Conservation (phyloP, 2,888 invertebrate genomes). For the Pecten maximus region DNA sequence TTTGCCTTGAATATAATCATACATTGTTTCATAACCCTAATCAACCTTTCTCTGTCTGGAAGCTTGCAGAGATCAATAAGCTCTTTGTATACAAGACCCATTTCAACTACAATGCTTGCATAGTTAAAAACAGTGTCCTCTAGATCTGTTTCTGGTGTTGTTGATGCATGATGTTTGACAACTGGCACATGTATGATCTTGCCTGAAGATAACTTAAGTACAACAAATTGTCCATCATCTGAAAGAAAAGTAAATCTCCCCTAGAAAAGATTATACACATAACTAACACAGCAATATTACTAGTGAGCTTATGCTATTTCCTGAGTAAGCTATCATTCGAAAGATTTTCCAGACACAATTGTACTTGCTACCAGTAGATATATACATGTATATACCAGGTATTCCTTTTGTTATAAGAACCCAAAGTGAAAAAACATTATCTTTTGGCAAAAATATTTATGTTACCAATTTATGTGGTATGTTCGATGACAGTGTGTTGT, state of each 20-base stretch:
- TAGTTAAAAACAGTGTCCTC: neutral
- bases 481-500: too few species aligned
- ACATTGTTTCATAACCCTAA: constrained; percentile 27
- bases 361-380: too few species aligned
- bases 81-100: neutral
- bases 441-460: too few species aligned
- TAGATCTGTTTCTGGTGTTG: neutral
- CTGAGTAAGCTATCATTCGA: too few species aligned
- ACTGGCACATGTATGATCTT: neutral
- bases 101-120: neutral
- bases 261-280: too few species aligned
- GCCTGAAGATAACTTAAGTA: neutral
- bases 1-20: constrained; percentile 34
- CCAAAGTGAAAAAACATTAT: too few species aligned
- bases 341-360: too few species aligned
- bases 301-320: too few species aligned
- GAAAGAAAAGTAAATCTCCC: neutral
- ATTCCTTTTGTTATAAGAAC: too few species aligned
- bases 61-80: neutral
- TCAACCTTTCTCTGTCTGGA: neutral
- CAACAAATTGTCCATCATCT: constrained; percentile 21
- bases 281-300: too few species aligned
- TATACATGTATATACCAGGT: too few species aligned
- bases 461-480: too few species aligned
- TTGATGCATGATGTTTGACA: neutral